Evolutionary conservation across 2,797 vertebrate genomes (phyloP).

Genomic region (Tympanoctomys barrerae): DNA sequence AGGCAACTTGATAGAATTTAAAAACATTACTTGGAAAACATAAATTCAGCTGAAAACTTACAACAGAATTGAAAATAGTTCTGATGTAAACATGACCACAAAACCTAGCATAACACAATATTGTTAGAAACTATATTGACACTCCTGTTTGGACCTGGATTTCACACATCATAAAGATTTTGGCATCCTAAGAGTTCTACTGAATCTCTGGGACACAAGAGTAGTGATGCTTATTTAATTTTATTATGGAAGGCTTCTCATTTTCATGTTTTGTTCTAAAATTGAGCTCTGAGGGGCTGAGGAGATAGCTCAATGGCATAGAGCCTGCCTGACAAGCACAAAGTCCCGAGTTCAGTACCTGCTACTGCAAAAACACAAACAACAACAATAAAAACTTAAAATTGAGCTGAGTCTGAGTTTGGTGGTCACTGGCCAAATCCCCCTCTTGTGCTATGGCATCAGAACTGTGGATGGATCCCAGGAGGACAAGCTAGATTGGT

Average conservation of each 20-base stretch:
- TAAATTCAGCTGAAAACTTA: neutral
- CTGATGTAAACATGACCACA: neutral
- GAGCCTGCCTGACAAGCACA: too few relatives aligned
- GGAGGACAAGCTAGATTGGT: neutral
- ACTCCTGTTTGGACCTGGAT: neutral
- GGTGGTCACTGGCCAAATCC: neutral
- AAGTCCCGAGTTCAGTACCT: too few relatives aligned
- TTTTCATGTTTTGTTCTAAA: constrained; percentile 11
- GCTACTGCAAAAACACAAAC: too few relatives aligned
- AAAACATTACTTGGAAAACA: constrained; percentile 38
- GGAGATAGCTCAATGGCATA: too few relatives aligned
- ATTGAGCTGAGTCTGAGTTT: neutral
- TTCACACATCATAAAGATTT: neutral
- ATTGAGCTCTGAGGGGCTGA: neutral
- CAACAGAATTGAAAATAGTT: neutral
- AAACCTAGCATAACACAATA: neutral
- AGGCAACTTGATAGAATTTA: neutral
- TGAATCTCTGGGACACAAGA: constrained; percentile 12
- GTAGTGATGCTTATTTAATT: neutral
- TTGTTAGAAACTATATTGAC: neutral
- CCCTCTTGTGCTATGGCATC: neutral
- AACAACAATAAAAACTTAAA: neutral
- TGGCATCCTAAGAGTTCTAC: constrained; percentile 1
- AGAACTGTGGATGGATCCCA: neutral
- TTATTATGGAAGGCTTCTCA: neutral